A percentile compares a stretch with the other conserved stretches of the same genome.
Evolutionary conservation across 2,888 invertebrate species (phyloP).

Genomic region (Orgyia antiqua): DNA sequence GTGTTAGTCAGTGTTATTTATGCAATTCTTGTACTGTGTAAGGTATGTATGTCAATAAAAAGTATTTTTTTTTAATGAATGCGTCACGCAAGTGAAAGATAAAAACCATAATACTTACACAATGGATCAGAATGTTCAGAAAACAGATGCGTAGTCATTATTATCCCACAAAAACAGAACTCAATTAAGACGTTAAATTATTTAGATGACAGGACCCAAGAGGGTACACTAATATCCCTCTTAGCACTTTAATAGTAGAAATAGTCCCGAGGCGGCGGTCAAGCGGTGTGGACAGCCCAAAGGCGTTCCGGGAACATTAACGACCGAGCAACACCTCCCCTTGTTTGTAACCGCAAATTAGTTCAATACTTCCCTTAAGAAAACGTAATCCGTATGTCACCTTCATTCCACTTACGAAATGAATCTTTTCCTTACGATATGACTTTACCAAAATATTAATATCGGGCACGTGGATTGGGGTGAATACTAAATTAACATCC

Average conservation of each 20-base stretch:
- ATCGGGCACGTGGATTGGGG: slow-evolving; percentile 54
- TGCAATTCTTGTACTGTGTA: no score
- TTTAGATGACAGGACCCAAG: slow-evolving; percentile 65
- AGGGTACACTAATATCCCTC: slow-evolving; percentile 69
- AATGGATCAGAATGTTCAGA: no score
- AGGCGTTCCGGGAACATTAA: slow-evolving; percentile 66
- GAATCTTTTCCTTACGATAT: slow-evolving; percentile 38
- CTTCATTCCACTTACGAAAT: slow-evolving; percentile 35
- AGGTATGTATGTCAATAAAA: no score
- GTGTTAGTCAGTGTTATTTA: no score
- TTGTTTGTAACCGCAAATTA: slow-evolving; percentile 72
- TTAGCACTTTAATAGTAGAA: slow-evolving; percentile 75
- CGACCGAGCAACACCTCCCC: slow-evolving; percentile 54
- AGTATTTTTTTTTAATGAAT: no score
- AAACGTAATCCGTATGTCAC: slow-evolving; percentile 28
- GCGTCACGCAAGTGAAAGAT: no score
- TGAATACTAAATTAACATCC: slow-evolving; percentile 77
- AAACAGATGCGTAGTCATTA: slow-evolving; percentile 11
- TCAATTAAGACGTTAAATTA: slow-evolving; percentile 72
- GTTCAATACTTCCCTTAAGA: slow-evolving; percentile 51
- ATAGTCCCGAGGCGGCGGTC: slow-evolving; percentile 56
- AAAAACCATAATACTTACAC: no score
- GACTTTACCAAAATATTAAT: slow-evolving; percentile 65
- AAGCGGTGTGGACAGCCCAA: slow-evolving; percentile 57
- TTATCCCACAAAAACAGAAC: slow-evolving; percentile 39